These are phyloP conservation scores for Tetheella fluctuosa DNA, from an alignment of 2,888 invertebrate species.

Conservation along the genomic window DNA sequence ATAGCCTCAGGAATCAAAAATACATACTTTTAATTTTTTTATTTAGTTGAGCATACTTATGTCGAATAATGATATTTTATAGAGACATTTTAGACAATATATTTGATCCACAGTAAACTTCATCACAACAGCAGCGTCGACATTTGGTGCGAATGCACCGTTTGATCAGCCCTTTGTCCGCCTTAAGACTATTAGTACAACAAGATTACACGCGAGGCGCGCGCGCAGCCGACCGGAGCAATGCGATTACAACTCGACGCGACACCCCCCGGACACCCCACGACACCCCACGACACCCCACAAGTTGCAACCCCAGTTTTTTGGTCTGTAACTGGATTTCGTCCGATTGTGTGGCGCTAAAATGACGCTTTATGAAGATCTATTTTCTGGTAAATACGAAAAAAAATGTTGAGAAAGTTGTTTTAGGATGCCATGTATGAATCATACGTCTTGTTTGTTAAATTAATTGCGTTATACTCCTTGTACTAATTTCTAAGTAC, in stretches of 20 bases:
- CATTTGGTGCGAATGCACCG: slow-evolving; percentile 79
- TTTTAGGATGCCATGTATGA: too few species aligned
- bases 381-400: too few species aligned
- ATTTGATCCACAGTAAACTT: neutral
- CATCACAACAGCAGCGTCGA: slow-evolving; percentile 37
- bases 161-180: slow-evolving; percentile 78
- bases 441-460: too few species aligned
- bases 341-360: slow-evolving; percentile 39
- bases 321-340: slow-evolving; percentile 65
- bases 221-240: slow-evolving; percentile 69
- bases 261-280: slow-evolving; percentile 31
- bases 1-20: too few species aligned
- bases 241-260: slow-evolving; percentile 66
- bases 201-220: slow-evolving; percentile 74
- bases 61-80: too few species aligned
- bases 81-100: too few species aligned
- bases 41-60: too few species aligned
- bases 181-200: slow-evolving; percentile 79
- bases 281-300: slow-evolving; percentile 27
- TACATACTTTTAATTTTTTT: too few species aligned
- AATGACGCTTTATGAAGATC: slow-evolving; percentile 27
- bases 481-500: too few species aligned
- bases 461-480: too few species aligned
- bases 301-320: slow-evolving; percentile 47
- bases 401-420: too few species aligned